These are phyloP conservation scores for Saccostrea cuccullata DNA, from an alignment of 1,140 invertebrate genomes.

Conservation along the genomic window DNA sequence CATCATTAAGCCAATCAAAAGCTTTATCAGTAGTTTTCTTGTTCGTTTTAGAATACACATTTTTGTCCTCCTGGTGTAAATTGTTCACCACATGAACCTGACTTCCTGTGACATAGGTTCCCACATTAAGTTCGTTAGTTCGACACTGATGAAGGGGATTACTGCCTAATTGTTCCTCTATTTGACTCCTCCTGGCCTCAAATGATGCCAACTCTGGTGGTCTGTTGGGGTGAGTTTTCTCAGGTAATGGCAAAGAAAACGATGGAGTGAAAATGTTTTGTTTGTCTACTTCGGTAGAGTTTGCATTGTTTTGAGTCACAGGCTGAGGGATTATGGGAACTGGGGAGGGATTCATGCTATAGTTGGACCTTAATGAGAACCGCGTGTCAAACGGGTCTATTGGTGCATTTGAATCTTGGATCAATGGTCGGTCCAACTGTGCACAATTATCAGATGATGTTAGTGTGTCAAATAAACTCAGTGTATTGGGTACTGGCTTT, in stretches of 20 bases:
- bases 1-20: constrained; percentile 78
- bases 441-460: constrained; percentile 47
- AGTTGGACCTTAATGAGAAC: constrained; percentile 8
- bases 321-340: background rate
- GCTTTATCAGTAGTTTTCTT: constrained; percentile 66
- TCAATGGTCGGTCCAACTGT: background rate
- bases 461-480: constrained; percentile 72
- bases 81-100: constrained; percentile 5
- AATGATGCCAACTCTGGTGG: background rate
- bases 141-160: constrained; percentile 11
- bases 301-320: background rate
- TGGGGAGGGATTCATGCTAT: background rate
- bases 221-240: background rate
- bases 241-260: background rate
- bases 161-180: constrained; percentile 21
- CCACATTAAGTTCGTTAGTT: constrained; percentile 15
- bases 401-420: constrained; percentile 12
- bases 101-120: constrained; percentile 8
- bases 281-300: background rate
- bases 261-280: background rate
- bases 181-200: background rate
- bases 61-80: background rate
- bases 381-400: constrained; percentile 72
- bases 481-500: constrained; percentile 54
- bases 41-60: background rate